Evolutionary conservation across 2,797 vertebrate genomes (phyloP), one percentile per base, ranked within the genome.

Genomic region (Myripristis jacobus): DNA sequence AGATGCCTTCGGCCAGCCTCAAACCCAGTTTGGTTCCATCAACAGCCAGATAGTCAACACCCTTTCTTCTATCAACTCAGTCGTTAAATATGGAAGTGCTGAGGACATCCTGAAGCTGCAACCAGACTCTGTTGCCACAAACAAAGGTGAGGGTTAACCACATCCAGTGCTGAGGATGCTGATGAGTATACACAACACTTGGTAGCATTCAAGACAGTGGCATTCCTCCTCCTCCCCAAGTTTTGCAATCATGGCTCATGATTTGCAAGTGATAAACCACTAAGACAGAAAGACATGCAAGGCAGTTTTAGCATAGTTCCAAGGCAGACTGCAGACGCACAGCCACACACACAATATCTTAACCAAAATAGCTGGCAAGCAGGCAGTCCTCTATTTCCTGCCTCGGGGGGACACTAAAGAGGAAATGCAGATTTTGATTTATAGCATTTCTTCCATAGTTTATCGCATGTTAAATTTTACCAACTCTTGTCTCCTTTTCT

Each of bases 31-130:
- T n/a, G 96, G 96, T 1, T 96, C 95, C 71, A 96, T 99, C 64
- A 99, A 98, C 92, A 97, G 95, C 0, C 95, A 98, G 84, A 95
- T 99, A 84, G 95, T 99, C 81, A 97, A 93, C 91, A 98, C 98
- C 0, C 93, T 99, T 0, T 95, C 97, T 0, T 98, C 97, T 60
- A 97, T 99, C 88, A 98, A 96, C 85, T 95, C 95, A 0, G 97
- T 95, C 73, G 96, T 99, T 96, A 98, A 96, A 88, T 95, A 93
- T 0, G 92, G 95, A 36, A 96, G 95, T 55, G 84, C 89, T 0
- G 98, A 99, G 80, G 97, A 93, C 71, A 86, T 93, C 70, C 80
- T 82, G 18, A 80, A 71, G 68, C 91, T 91, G 69, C 90, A 90
- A 79, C 29, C 77, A 0, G 90, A 92, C 53, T 46, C 85, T 3